phyloP scores from a whole-genome alignment of 2,113 vertebrate genomes.

The Grantiella picta region DNA sequence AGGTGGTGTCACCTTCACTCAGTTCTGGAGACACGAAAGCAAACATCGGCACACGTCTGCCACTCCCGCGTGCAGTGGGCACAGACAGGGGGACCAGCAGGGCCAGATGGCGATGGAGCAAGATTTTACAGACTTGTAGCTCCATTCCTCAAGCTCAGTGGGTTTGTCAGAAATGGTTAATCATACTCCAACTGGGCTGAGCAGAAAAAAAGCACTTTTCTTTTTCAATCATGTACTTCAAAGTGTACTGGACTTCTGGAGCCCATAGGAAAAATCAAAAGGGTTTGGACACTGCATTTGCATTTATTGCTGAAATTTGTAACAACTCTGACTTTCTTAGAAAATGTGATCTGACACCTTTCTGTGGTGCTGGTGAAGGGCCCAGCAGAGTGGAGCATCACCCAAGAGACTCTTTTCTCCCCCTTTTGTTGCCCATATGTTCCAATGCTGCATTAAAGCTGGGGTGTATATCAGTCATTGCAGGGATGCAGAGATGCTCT shows the following conservation, averaged over 20 bases:
- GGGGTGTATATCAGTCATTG: neutral
- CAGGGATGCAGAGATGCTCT: neutral
- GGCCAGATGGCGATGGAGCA: constrained; percentile 40
- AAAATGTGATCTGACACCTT: neutral
- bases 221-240: neutral
- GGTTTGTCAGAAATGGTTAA: constrained; percentile 63
- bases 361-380: neutral
- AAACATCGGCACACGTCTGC: neutral
- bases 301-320: neutral
- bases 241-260: neutral
- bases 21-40: neutral
- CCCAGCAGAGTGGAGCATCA: neutral
- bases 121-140: neutral
- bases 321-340: neutral
- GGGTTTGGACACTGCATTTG: neutral
- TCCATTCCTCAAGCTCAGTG: constrained; percentile 34
- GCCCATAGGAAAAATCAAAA: neutral
- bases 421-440: neutral
- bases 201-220: neutral
- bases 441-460: neutral
- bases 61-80: fast-evolving
- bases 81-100: neutral
- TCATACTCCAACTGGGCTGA: neutral
- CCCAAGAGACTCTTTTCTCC: fast-evolving
- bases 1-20: neutral